Conservation (phyloP, 2,113 vertebrate genomes). For the Ascaphus truei region DNA sequence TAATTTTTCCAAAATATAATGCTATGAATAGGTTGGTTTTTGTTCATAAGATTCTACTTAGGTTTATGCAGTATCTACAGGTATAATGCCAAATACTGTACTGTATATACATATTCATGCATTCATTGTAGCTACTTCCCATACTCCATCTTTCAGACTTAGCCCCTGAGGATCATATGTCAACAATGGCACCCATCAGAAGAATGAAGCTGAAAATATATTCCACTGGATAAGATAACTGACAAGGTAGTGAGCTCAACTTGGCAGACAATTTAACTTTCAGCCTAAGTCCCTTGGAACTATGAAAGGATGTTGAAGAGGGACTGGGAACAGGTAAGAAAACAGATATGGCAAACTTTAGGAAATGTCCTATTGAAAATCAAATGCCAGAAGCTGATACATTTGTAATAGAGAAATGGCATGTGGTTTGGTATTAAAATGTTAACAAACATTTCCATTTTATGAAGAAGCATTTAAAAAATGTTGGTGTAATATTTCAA, state of each 20-base stretch:
- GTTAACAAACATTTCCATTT: too few species aligned
- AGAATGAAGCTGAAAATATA: constrained; percentile 29
- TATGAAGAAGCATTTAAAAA: too few species aligned
- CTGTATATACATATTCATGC: neutral
- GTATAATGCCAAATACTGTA: neutral
- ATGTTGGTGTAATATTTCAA: too few species aligned
- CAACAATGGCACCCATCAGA: constrained; percentile 28
- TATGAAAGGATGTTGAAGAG: constrained; percentile 18
- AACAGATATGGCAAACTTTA: neutral
- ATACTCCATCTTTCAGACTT: constrained; percentile 20
- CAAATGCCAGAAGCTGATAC: neutral
- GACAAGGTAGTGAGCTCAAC: constrained; percentile 33
- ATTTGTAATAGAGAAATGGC: too few species aligned
- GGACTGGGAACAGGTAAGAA: constrained; percentile 16
- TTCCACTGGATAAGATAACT: constrained; percentile 30
- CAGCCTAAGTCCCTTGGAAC: constrained; percentile 25
- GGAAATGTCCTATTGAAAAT: neutral
- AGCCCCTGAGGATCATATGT: constrained; percentile 23
- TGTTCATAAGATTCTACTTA: too few species aligned
- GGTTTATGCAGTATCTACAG: neutral
- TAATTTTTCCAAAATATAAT: too few species aligned
- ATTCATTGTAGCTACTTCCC: neutral
- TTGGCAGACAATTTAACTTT: constrained; percentile 35
- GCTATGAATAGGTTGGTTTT: too few species aligned
- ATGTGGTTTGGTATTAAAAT: too few species aligned